A percentile compares a stretch with the other conserved stretches of the same genome.
These are phyloP conservation scores for Doris montereyensis DNA, from an alignment of 2,888 invertebrate genomes.

Conservation along the genomic window DNA sequence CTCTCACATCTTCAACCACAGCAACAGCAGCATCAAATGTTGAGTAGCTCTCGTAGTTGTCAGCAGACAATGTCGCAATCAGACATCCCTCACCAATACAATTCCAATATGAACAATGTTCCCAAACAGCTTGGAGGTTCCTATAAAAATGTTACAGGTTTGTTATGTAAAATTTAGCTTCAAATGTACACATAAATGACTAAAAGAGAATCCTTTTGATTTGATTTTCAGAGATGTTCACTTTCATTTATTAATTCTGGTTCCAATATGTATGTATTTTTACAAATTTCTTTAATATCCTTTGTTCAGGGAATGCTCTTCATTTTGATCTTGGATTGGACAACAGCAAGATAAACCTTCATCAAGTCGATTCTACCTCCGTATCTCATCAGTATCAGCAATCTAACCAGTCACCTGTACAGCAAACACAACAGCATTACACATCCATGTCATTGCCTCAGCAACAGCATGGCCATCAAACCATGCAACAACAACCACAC, in stretches of 20 bases:
- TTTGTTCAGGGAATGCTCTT: constrained; percentile 4
- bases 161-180: no score
- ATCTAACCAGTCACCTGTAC: no score
- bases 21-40: constrained; percentile 26
- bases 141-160: constrained; percentile 29
- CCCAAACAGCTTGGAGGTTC: constrained; percentile 35
- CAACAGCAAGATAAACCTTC: constrained; percentile 1
- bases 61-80: constrained; percentile 31
- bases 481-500: background rate
- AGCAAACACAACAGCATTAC: no score
- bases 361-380: constrained; percentile 4
- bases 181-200: no score
- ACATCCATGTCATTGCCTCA: no score
- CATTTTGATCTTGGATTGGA: constrained; percentile 30
- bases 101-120: background rate
- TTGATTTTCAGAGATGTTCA: no score
- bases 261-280: no score
- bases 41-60: constrained; percentile 29
- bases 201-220: no score
- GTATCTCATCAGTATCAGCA: constrained; percentile 35
- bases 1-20: constrained; percentile 31
- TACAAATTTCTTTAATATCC: no score
- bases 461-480: constrained; percentile 16
- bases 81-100: background rate
- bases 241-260: no score